Base-by-base conservation (phyloP, 2,888 invertebrate genomes). In the Oxytorus armatus region DNA sequence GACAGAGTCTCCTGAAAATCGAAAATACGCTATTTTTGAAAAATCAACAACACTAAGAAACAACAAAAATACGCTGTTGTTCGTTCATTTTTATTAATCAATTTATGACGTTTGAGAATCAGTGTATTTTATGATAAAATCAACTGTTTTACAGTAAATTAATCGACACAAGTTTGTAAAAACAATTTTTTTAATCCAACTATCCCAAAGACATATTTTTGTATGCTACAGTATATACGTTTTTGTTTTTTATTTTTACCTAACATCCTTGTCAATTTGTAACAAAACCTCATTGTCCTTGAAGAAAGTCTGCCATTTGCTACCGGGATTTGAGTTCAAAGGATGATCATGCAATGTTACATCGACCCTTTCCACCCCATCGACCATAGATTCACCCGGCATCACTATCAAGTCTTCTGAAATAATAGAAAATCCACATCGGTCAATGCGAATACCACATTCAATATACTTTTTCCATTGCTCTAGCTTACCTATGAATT, bases 201-300 rank as follows among this genome's bases (percentile, higher is more conserved):
- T 0, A 29, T 10, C 8, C 16, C 0, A 47, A n/a, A 47, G 18
- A 47, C 16, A 47, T 47, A 4, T 3, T 47, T 47, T 47, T 16
- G 14, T 11, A 16, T 14, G 8, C 0, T 29, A 29, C 5, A 33
- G n/a, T 23, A 23, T 42, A 61, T 42, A 23, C 8, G n/a, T 25
- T 25, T 51, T 49, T 0, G 0, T 39, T 57, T 18, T 23, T 8
- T 25, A 16, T 18, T n/a, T n/a, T 68, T 49, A 89, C 90, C 98
- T 95, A 59, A 98, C 98, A 92, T 99, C 98, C 92, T 99, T 99
- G 92, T 99, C 99, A 87, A 99, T 99, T 93, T 99, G 99, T 51
- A 98, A 92, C 47, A 99, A 93, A 78, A 99, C 98, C 93, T 99
- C 98, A 92, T 99, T 99, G 92, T 99, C 99, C 91, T 96, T 97